These are phyloP conservation scores for Clarias batrachus DNA, from an alignment of 2,113 vertebrate species.

Conservation along the genomic window DNA sequence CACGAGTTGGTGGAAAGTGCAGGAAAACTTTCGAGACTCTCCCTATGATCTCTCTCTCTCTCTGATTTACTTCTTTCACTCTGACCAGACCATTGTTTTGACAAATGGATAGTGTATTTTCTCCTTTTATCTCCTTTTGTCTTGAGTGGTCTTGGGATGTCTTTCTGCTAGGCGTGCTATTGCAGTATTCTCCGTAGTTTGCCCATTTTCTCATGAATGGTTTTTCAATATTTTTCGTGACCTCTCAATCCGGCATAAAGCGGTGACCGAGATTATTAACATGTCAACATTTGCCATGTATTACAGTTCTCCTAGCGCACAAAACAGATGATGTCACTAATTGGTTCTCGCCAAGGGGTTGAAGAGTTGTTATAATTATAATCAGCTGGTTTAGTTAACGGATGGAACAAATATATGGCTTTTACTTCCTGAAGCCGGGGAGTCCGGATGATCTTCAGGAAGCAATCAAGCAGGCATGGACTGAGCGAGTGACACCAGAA, in stretches of 20 bases:
- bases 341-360: no score
- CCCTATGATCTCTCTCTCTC: conserved; percentile 30
- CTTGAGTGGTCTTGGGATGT: neutral
- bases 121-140: neutral
- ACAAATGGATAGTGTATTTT: conserved; percentile 18
- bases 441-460: no score
- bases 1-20: conserved; percentile 62
- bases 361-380: no score
- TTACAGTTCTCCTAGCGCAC: no score
- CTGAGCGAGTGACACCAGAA: no score
- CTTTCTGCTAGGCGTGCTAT: neutral
- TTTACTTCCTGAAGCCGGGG: no score
- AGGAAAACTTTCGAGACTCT: conserved; percentile 66
- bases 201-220: neutral
- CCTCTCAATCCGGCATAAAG: neutral
- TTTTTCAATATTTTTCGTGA: neutral
- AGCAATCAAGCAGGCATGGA: no score
- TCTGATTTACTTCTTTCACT: conserved; percentile 31
- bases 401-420: no score
- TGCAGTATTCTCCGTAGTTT: neutral
- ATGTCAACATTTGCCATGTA: no score
- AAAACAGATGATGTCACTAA: no score
- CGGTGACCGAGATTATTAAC: no score
- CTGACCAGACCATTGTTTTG: conserved; percentile 36
- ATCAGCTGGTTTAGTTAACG: no score